These are phyloP conservation scores for Callocephalon fimbriatum DNA, from an alignment of 2,113 vertebrate genomes.

Conservation along the genomic window DNA sequence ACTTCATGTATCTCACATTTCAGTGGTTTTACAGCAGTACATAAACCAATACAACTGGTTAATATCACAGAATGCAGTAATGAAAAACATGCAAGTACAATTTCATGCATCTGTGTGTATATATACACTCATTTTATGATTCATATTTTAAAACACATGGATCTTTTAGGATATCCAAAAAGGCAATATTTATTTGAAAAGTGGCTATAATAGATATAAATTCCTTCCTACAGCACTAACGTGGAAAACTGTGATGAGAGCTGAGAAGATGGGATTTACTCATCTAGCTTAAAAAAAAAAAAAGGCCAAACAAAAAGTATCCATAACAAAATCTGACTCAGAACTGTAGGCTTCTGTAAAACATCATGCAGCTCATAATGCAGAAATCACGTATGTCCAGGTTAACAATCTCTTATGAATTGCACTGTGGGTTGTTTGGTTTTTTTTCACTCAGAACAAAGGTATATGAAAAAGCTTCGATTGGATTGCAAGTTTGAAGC, in stretches of 20 bases:
- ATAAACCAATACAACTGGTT: conserved; percentile 10
- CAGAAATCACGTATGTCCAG: neutral
- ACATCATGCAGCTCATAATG: fast-evolving
- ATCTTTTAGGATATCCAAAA: neutral
- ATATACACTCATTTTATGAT: neutral
- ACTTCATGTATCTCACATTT: neutral
- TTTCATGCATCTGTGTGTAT: neutral
- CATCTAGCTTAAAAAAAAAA: neutral
- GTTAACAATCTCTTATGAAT: neutral
- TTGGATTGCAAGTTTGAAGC: neutral
- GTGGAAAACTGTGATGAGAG: neutral
- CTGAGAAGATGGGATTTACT: neutral
- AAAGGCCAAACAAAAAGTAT: neutral
- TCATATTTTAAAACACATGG: conserved; percentile 5
- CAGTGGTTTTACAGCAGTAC: neutral
- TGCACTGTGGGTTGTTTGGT: neutral
- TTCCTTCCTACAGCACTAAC: neutral
- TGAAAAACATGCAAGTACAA: conserved; percentile 4
- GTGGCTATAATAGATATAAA: neutral
- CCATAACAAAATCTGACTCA: neutral
- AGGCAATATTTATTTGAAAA: neutral
- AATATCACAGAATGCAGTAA: neutral
- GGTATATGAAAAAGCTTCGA: neutral
- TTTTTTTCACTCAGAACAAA: neutral
- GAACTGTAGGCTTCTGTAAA: neutral